These are phyloP conservation scores for Byasa hedistus DNA, from an alignment of 2,888 invertebrate genomes.

Conservation along the genomic window DNA sequence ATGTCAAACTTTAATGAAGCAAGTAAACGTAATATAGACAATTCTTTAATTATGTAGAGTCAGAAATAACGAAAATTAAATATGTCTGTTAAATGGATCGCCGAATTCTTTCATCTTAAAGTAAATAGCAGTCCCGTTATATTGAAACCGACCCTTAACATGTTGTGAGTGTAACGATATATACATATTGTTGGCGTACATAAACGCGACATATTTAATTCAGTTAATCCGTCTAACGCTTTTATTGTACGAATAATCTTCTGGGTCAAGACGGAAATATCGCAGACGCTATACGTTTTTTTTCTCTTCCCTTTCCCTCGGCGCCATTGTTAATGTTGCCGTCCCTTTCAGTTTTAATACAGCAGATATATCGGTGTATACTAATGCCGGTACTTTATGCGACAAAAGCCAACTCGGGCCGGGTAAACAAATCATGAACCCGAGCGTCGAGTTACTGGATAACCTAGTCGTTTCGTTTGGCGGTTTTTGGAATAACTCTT, in stretches of 20 bases:
- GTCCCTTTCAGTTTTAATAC: constrained; percentile 26
- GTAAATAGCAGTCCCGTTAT: too few species aligned
- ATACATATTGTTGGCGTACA: background rate
- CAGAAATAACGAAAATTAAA: too few species aligned
- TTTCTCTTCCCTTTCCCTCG: constrained; percentile 9
- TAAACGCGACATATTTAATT: constrained; percentile 16
- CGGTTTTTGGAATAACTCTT: constrained; percentile 4
- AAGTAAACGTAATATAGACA: too few species aligned
- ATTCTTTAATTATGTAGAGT: too few species aligned
- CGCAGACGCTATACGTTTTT: background rate
- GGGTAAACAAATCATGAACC: constrained; percentile 45
- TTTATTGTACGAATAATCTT: constrained; percentile 18
- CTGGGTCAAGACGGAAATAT: constrained; percentile 25
- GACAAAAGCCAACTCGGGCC: constrained; percentile 35
- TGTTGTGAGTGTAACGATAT: background rate
- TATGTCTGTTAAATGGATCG: too few species aligned
- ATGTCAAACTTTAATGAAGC: too few species aligned
- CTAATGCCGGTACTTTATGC: constrained; percentile 32
- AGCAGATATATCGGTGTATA: constrained; percentile 26
- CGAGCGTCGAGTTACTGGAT: constrained; percentile 46
- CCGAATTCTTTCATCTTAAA: too few species aligned
- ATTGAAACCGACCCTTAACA: background rate
- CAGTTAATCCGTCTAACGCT: constrained; percentile 18
- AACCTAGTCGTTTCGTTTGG: constrained; percentile 33
- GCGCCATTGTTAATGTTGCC: background rate